These are phyloP conservation scores for Achlya flavicornis DNA, from an alignment of 2,888 invertebrate species.

Conservation along the genomic window DNA sequence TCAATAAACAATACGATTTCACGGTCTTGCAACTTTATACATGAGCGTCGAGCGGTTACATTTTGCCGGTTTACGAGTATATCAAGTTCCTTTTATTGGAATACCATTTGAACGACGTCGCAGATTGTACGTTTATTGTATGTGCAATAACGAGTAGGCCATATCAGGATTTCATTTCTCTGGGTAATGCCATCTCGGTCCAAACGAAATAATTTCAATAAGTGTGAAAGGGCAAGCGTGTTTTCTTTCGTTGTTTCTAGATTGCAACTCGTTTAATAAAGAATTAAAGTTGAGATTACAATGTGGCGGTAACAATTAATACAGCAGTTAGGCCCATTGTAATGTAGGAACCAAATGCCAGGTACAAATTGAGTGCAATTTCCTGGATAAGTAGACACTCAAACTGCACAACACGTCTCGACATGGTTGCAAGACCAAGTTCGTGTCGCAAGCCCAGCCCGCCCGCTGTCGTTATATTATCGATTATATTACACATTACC, in stretches of 20 bases:
- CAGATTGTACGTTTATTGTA: conserved; percentile 25
- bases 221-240: neutral
- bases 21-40: conserved; percentile 31
- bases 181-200: neutral
- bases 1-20: conserved; percentile 46
- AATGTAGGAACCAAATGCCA: neutral
- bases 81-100: conserved; percentile 47
- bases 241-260: neutral
- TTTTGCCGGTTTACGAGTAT: conserved; percentile 45
- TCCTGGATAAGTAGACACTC: conserved; percentile 18
- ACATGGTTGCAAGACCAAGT: conserved; percentile 23
- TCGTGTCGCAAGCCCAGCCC: conserved; percentile 23
- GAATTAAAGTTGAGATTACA: neutral
- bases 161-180: neutral
- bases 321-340: neutral
- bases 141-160: conserved; percentile 15
- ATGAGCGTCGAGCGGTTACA: conserved; percentile 36
- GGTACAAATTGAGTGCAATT: conserved; percentile 7
- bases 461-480: conserved; percentile 19
- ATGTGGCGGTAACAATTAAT: neutral
- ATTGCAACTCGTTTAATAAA: neutral
- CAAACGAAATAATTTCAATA: neutral
- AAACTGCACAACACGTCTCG: conserved; percentile 27
- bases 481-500: conserved; percentile 22
- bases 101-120: conserved; percentile 35